Percentiles rank a stretch among this genome's conserved stretches.
These are phyloP conservation scores for Diploptera punctata DNA, from an alignment of 2,888 invertebrate genomes.

Conservation along the genomic window DNA sequence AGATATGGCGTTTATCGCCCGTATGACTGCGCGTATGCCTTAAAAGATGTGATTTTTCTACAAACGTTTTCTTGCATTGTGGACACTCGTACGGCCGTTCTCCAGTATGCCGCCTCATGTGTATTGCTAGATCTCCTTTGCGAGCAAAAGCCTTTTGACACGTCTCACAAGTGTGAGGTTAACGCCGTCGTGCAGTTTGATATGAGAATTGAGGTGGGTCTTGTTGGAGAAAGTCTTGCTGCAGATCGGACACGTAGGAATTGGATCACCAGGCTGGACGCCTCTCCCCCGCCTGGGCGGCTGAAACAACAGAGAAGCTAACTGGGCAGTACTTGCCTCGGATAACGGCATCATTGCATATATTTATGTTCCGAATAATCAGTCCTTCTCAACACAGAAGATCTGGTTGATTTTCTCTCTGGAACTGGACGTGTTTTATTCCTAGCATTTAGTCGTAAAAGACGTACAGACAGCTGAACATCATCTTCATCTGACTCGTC, in stretches of 20 bases:
- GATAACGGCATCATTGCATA: not conserved
- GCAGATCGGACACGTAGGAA: constrained; percentile 26
- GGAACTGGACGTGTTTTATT: not conserved
- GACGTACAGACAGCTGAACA: constrained; percentile 2
- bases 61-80: constrained; percentile 55
- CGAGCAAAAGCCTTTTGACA: constrained; percentile 44
- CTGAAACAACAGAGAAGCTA: not conserved
- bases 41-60: constrained; percentile 37
- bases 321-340: not conserved
- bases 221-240: constrained; percentile 28
- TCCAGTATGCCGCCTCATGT: constrained; percentile 57
- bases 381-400: not conserved
- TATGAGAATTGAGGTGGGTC: constrained; percentile 49
- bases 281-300: not conserved
- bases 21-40: constrained; percentile 56
- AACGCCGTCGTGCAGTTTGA: constrained; percentile 50
- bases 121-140: constrained; percentile 29
- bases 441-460: not conserved
- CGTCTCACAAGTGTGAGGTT: constrained; percentile 52
- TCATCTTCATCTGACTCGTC: not conserved
- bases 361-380: not conserved
- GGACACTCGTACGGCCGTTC: constrained; percentile 61
- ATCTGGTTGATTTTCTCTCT: not conserved
- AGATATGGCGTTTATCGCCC: constrained; percentile 66
- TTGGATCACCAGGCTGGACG: not conserved